Conservation (phyloP, 2,888 invertebrate genomes). For the Sarcophaga rosellei region DNA sequence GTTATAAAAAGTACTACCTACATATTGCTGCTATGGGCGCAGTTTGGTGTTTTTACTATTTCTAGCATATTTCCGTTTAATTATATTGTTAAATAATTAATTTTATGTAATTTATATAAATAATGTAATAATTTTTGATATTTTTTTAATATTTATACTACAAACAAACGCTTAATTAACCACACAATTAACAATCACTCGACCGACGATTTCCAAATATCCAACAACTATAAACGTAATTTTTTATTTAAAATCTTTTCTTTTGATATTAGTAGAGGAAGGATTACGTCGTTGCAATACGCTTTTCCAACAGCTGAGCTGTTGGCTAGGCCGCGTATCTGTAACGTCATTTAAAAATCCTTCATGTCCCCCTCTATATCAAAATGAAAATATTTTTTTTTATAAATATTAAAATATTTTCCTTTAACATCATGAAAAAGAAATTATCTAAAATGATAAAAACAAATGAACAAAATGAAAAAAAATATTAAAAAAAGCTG, state of each 20-base stretch:
- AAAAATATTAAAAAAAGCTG: constrained; percentile 53
- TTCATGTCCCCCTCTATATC: constrained; percentile 40
- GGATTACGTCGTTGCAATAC: constrained; percentile 57
- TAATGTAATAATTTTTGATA: constrained; percentile 24
- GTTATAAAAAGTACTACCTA: constrained; percentile 6
- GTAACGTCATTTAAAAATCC: constrained; percentile 33
- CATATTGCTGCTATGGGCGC: background rate
- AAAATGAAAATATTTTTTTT: constrained; percentile 34
- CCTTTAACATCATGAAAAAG: constrained; percentile 52
- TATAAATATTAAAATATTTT: constrained; percentile 35
- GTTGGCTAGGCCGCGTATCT: constrained; percentile 65
- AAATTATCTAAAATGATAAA: constrained; percentile 67
- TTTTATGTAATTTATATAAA: constrained; percentile 25
- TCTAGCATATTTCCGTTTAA: background rate
- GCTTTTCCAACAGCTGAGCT: constrained; percentile 68
- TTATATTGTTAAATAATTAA: constrained; percentile 24
- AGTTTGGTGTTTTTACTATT: constrained; percentile 10
- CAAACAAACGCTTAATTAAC: constrained; percentile 11
- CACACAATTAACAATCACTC: constrained; percentile 9
- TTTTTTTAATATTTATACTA: constrained; percentile 23
- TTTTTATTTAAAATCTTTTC: constrained; percentile 45
- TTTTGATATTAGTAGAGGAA: constrained; percentile 28
- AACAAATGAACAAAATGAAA: constrained; percentile 70
- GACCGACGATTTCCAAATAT: constrained; percentile 62
- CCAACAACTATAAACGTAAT: constrained; percentile 58